phyloP scores from a whole-genome alignment of 2,113 vertebrate genomes.

The Athene noctua region DNA sequence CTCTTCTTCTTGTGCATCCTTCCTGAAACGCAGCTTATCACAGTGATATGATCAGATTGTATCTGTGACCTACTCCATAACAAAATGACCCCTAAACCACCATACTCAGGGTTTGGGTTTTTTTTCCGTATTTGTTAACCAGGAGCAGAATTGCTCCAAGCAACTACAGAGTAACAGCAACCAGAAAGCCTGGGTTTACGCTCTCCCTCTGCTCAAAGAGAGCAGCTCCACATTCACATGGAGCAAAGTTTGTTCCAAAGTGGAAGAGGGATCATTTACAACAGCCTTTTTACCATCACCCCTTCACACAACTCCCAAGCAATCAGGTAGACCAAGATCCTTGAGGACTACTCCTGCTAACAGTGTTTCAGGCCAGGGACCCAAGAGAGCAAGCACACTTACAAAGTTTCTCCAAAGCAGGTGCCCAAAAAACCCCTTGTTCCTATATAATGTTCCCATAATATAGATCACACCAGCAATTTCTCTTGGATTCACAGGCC shows the following conservation, averaged over 20 bases:
- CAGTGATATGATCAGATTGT: neutral
- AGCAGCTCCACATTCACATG: neutral
- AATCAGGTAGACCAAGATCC: neutral
- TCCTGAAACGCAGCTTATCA: neutral
- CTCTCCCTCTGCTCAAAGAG: neutral
- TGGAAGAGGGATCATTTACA: neutral
- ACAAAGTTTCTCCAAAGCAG: neutral
- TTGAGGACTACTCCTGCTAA: neutral
- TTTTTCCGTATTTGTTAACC: neutral
- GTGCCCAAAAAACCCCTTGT: fast-evolving
- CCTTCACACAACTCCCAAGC: neutral
- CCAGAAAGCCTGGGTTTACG: neutral
- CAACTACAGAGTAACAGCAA: neutral
- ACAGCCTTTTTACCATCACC: neutral
- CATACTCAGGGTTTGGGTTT: neutral
- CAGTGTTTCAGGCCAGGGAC: neutral
- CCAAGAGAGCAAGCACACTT: neutral
- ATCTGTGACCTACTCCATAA: neutral
- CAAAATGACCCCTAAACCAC: neutral
- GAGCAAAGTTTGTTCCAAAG: neutral
- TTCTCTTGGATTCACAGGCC: neutral
- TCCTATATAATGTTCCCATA: neutral
- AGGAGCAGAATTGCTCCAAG: neutral
- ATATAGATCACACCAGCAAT: neutral
- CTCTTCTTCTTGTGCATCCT: neutral